A percentile compares a stretch with the other conserved stretches of the same genome.
These are phyloP conservation scores for Daktulosphaira vitifoliae DNA, from an alignment of 1,140 invertebrate species.

Conservation along the genomic window DNA sequence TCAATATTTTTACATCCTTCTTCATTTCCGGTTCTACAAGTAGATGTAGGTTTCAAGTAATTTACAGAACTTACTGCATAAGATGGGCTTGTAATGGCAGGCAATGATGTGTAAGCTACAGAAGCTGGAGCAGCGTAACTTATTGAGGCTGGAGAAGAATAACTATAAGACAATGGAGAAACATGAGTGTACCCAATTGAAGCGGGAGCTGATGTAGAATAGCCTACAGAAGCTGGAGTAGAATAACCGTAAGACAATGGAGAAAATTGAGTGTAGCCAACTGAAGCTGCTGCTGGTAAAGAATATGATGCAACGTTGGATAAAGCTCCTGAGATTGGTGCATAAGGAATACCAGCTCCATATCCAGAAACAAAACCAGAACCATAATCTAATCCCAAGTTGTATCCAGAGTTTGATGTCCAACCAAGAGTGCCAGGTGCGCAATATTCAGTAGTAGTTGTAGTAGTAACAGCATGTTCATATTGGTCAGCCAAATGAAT, in stretches of 20 bases:
- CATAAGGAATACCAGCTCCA: not conserved
- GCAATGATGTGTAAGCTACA: not conserved
- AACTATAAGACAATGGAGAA: not conserved
- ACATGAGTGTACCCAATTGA: not conserved
- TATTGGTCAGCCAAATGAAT: conserved; percentile 23
- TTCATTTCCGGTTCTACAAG: not conserved
- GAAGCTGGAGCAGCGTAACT: not conserved
- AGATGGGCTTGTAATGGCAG: not conserved
- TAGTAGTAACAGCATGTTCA: conserved; percentile 5
- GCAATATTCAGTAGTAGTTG: not conserved
- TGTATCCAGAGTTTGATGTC: not conserved
- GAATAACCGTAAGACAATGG: no score
- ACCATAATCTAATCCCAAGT: not conserved
- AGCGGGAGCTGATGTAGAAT: not conserved
- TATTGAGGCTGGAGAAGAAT: not conserved
- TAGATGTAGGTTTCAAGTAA: not conserved
- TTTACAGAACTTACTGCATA: no score
- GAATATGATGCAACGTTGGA: not conserved
- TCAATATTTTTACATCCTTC: not conserved
- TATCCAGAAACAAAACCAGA: not conserved
- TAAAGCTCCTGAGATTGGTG: not conserved
- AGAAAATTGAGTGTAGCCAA: not conserved
- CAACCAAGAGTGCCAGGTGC: not conserved
- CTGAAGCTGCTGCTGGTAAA: not conserved
- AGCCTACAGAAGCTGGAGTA: no score